Evolutionary conservation across 2,113 vertebrate species (phyloP), one percentile per base, ranked within the genome.

Genomic region (Passer montanus): DNA sequence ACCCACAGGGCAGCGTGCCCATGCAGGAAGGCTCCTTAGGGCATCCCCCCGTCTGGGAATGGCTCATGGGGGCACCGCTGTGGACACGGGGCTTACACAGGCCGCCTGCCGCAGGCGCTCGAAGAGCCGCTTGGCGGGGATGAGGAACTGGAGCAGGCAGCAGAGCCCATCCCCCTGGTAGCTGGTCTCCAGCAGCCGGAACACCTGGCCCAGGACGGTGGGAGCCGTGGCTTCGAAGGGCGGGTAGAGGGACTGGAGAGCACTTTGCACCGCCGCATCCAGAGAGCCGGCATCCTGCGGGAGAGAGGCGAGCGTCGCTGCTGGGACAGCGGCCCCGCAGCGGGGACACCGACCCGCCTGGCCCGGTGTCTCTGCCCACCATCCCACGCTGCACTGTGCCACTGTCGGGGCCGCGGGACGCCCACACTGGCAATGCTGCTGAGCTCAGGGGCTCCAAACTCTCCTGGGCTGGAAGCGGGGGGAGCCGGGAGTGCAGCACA

Each of bases 141-240:
- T 98, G 88, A 99, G 98, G 97, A 99, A 99, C 96, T 99, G 98
- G 87, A 99, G 97, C 66, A 99, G 98, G 93, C 99, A 99, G 94
- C 98, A 98, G 67, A 99, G 98, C 11, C 99, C 98, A 26, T 99
- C 99, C 2, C 99, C 99, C 3, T 59, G 97, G 97, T 99, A 99
- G 97, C 98, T 97, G 55, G 98, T 98, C 84, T 99, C 99, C 79
- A 99, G 98, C 80, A 99, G 98, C 64, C 98, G 98, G 85, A 99
- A 99, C 88, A 99, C 98, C 97, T 99, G 99, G 94, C 99, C 97
- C 92, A 99, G 98, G 50, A 99, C 98, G 0, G 98, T 98, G 53
- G 99, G 98, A 0, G 99, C 99, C 0, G 99, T 99, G 95, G 97
- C 98, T 79, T 99, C 99, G 13, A 99, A 99, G 6, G 99, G 99